Percentiles rank a stretch among this genome's conserved stretches.
phyloP scores from a whole-genome alignment of 2,797 vertebrate species.

The Liparis tanakae region DNA sequence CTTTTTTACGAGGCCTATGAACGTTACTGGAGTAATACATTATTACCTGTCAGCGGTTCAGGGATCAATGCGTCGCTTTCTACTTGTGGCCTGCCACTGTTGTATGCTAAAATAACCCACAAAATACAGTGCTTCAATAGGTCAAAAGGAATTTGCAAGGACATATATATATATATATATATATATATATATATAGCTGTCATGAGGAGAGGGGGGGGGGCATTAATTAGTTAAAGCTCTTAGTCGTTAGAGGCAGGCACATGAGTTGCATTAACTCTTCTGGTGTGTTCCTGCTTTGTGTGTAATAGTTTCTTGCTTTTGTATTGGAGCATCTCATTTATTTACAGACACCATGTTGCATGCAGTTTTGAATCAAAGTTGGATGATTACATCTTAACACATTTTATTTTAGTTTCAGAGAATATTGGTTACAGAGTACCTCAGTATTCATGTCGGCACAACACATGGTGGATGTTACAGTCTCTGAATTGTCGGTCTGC shows the following conservation, averaged over 20 bases:
- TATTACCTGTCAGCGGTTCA: constrained; percentile 20
- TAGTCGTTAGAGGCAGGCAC: constrained; percentile 22
- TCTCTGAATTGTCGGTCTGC: constrained; percentile 20
- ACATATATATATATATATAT: neutral
- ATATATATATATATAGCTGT: neutral
- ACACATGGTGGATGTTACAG: constrained; percentile 7
- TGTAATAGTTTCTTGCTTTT: constrained; percentile 24
- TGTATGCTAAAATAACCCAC: constrained; percentile 20
- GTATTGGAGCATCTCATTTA: neutral
- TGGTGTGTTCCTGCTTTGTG: constrained; percentile 27
- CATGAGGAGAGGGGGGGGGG: neutral
- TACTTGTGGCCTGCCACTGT: constrained; percentile 1
- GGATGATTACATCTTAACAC: constrained; percentile 14
- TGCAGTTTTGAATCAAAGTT: constrained; percentile 37
- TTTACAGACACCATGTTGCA: constrained; percentile 5
- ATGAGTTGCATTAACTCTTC: constrained; percentile 30
- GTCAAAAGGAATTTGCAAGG: neutral
- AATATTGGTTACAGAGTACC: constrained; percentile 29
- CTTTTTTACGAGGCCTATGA: constrained; percentile 43
- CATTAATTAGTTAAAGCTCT: constrained; percentile 20
- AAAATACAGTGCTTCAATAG: constrained; percentile 8
- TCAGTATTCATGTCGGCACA: constrained; percentile 17
- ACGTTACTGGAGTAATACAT: constrained; percentile 30
- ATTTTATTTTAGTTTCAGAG: constrained; percentile 44
- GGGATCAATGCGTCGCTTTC: constrained; percentile 14